Evolutionary conservation across 2,888 invertebrate species (phyloP), one percentile per base, ranked within the genome.

Genomic region (Tachina fera): DNA sequence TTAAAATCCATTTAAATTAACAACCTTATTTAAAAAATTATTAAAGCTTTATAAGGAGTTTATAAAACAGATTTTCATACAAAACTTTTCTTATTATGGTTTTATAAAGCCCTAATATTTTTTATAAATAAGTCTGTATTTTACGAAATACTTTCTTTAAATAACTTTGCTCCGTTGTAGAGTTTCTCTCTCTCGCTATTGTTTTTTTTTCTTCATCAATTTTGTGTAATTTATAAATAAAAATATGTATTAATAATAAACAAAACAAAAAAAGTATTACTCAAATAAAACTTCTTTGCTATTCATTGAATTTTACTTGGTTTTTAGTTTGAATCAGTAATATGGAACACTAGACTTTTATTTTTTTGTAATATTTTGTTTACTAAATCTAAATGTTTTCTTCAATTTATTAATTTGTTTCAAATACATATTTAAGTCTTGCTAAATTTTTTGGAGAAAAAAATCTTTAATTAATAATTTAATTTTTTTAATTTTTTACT

Each of bases 401-500:
- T 65, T 82, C 14, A 76, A 58, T 72, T 72, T 76, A 39, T 56
- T 71, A 49, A 68, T 49, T 74, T 56, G 14, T 70, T 75, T 78
- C 68, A 71, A 80, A 77, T 79, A 31, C 31, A 31, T 31, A 83
- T 75, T 67, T 68, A 86, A 83, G 86, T 78, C 89, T 87, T 86
- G 87, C 86, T 89, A 88, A 89, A 88, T 86, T 70, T 87, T 72
- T 79, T 79, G 80, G 77, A 65, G 67, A 84, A 87, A 83, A 80
- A 76, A 74, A 76, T 82, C 45, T 75, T 78, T 70, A 60, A 70
- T 68, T 72, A 74, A 45, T 74, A 19, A 56, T 75, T 61, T 70
- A 49, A 22, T 79, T 49, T 79, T 78, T 31, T 84, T 47, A 6
- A 31, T 39, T 19, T 65, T 83, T 76, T 60, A 70, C 84, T 86